Evolutionary conservation across 2,888 invertebrate species (phyloP), one percentile per base, ranked within the genome.

Genomic region (Crocallis elinguaria): DNA sequence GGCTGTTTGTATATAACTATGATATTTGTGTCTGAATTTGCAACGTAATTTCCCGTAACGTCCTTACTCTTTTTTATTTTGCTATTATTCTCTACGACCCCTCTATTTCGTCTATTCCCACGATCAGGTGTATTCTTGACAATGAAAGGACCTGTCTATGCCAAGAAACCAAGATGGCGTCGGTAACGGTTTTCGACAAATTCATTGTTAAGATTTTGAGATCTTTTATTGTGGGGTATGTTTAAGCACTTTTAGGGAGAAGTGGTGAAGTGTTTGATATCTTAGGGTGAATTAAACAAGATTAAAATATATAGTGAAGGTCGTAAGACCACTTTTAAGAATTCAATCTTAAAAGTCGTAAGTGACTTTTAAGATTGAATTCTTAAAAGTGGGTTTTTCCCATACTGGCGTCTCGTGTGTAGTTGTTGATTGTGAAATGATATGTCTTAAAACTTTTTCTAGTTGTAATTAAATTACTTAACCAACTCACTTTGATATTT

Each of bases 51-150:
- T 5, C 5, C 11, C 29, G 25, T 25, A 25, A 25, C 25, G n/a
- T 19, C 30, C 39, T 39, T 52, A 52, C 51, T 45, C 45, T 39
- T 37, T 6, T 19, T 16, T 12, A 13, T 23, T 11, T 9, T 33
- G 19, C 9, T 4, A 0, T 11, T 16, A 37, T 66, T 54, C 52
- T 62, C 61, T 64, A 66, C 37, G 39, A 42, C 42, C 38, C 48
- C 43, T 46, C 35, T 48, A 37, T 38, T 64, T 60, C 57, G 48
- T 58, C 58, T 60, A 62, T 67, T 84, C 85, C 72, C 85, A 86
- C 84, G 81, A 72, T 85, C 86, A 86, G 86, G 86, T 86, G 86
- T 75, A 76, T 77, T 73, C 33, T 45, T 19, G 7, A 46, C 41
- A 51, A 51, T 51, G 11, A 73, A 69, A 57, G 75, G 77, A 78